These are phyloP conservation scores for Merodon equestris DNA, from an alignment of 2,888 invertebrate genomes.

Conservation along the genomic window DNA sequence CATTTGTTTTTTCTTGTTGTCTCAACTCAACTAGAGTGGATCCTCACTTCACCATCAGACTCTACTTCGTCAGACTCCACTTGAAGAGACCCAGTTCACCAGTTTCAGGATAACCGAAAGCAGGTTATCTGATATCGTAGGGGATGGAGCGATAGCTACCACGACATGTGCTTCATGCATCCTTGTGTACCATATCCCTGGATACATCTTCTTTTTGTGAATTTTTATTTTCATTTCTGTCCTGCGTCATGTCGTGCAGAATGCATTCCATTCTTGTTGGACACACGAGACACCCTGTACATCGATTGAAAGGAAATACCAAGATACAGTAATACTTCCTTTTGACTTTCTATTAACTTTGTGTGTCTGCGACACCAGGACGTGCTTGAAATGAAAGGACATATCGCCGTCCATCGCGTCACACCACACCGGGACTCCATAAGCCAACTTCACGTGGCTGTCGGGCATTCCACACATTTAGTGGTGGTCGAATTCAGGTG, in stretches of 20 bases:
- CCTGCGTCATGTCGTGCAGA: no score
- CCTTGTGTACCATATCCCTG: constrained; percentile 21
- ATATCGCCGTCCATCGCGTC: no score
- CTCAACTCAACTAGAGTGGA: no score
- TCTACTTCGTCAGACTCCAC: constrained; percentile 5
- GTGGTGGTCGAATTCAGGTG: constrained; percentile 24
- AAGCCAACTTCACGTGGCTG: no score
- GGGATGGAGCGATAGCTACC: constrained; percentile 10
- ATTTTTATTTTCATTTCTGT: constrained; percentile 23
- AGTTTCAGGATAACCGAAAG: constrained; percentile 19
- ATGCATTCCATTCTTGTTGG: constrained; percentile 28
- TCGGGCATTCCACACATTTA: no score
- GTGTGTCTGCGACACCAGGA: constrained; percentile 6
- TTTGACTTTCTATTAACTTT: constrained; percentile 25
- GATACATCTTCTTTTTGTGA: constrained; percentile 34
- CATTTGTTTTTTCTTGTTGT: no score
- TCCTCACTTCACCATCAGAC: no score
- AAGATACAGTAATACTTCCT: no score
- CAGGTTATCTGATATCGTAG: constrained; percentile 37
- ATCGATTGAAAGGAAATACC: constrained; percentile 8
- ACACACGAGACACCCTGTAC: constrained; percentile 1
- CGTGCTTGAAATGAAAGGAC: not conserved
- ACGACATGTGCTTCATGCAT: constrained; percentile 29
- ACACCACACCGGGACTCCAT: no score
- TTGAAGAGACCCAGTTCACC: not conserved